These are phyloP conservation scores for Diorhabda carinulata DNA, from an alignment of 1,140 invertebrate genomes.

Conservation along the genomic window DNA sequence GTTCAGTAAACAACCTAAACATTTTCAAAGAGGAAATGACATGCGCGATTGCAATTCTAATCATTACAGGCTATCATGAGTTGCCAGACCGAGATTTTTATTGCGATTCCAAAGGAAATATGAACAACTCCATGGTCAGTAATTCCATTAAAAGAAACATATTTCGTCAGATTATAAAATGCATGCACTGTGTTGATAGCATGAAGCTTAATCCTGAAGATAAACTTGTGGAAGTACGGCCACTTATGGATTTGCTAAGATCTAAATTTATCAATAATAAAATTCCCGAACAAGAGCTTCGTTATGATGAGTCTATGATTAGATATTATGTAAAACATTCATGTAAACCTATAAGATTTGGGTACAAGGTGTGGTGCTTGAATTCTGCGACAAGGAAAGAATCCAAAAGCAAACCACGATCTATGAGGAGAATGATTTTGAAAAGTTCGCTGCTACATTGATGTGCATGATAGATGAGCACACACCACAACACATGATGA, in stretches of 20 bases:
- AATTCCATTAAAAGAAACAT: neutral
- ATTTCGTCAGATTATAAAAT: conserved; percentile 7
- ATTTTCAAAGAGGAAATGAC: too few relatives aligned
- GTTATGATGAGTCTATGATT: conserved; percentile 5
- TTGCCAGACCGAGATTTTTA: neutral
- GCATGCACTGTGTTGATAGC: neutral
- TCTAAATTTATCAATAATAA: neutral
- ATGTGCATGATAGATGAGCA: neutral
- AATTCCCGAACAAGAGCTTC: neutral
- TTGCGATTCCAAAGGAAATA: neutral
- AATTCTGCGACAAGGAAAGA: conserved; percentile 1
- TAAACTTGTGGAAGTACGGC: neutral
- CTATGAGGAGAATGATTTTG: neutral
- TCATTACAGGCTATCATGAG: too few relatives aligned
- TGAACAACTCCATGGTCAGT: neutral
- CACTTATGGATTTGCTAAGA: neutral
- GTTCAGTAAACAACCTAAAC: too few relatives aligned
- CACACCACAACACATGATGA: neutral
- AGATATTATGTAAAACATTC: neutral
- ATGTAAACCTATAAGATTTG: conserved; percentile 7
- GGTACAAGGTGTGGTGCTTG: conserved; percentile 6
- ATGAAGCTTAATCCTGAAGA: neutral
- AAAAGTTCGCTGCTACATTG: neutral
- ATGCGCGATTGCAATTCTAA: too few relatives aligned
- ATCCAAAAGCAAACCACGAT: neutral